Conservation (phyloP, 2,113 vertebrate species). For the Tragelaphus buxtoni region DNA sequence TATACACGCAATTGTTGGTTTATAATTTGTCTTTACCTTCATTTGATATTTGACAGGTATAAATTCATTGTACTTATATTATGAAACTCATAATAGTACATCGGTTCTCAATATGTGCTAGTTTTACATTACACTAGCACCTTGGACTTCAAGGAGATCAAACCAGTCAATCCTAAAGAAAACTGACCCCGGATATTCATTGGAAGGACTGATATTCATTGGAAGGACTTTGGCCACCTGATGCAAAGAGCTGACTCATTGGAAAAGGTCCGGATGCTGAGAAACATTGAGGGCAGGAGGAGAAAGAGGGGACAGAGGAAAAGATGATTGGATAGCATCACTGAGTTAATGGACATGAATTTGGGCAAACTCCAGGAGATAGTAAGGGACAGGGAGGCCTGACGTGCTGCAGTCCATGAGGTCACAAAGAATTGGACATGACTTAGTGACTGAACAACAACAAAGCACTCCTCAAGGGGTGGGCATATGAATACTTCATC, state of each 20-base stretch:
- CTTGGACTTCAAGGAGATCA: neutral
- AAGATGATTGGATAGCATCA: neutral
- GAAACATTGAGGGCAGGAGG: neutral
- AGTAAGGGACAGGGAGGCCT: neutral
- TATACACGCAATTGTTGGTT: neutral
- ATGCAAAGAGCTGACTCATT: neutral
- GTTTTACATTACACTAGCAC: neutral
- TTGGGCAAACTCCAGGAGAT: neutral
- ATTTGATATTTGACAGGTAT: neutral
- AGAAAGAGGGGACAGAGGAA: neutral
- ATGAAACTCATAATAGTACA: neutral
- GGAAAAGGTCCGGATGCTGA: neutral
- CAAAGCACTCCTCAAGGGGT: neutral
- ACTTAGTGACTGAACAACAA: neutral
- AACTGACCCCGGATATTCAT: neutral
- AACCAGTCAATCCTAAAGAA: neutral
- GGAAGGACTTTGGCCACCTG: neutral
- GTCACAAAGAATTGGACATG: neutral
- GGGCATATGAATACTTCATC: neutral
- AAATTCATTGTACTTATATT: neutral
- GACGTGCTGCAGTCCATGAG: neutral
- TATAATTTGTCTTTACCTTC: neutral
- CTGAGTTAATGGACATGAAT: neutral
- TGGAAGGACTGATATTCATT: neutral
- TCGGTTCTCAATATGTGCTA: neutral